Base-by-base conservation (phyloP, 1,140 invertebrate species). In the Saccostrea cuccullata region DNA sequence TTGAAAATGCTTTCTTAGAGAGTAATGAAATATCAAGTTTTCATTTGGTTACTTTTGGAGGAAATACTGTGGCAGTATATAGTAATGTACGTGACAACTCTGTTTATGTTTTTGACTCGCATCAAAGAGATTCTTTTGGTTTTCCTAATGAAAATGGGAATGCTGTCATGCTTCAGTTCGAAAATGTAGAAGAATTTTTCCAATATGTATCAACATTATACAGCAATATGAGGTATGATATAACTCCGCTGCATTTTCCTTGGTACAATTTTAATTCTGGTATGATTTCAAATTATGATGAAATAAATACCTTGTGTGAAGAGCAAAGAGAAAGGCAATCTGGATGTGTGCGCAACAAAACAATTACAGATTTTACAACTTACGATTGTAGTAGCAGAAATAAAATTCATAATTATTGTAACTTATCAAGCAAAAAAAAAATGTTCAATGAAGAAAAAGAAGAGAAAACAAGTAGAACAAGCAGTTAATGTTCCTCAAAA, bases 71-170 rank as follows among this genome's bases (percentile, higher is more conserved):
- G 60, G 67, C 67, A 73, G 67, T 26, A 13, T 30, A 73, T 73
- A 30, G 26, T 30, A 30, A 73, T 73, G 26, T 73, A 73, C 12
- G 23, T 73, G 67, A 73, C 23, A 30, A 73, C n/a, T 23, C n/a
- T 23, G 67, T 73, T 13, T 73, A 73, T 26, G 67, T 26, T 73
- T 73, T 73, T 67, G 60, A 73, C 23, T 73, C 67, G n/a, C 67
- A 73, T 73, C 26, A 73, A 73, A 73, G 67, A 73, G 67, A 73
- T 73, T 73, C 26, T 26, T 30, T 23, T 26, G 67, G 67, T 67
- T 67, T 67, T 67, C 60, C 60, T 67, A 36, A 73, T 73, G 67
- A 73, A 73, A 73, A 73, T 73, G 67, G 67, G 23, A 73, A 73
- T 73, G 23, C 23, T 73, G 67, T 73, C 23, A 73, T 73, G 67